These are phyloP conservation scores for Tetranychus urticae DNA, from an alignment of 1,140 invertebrate species.

Conservation along the genomic window DNA sequence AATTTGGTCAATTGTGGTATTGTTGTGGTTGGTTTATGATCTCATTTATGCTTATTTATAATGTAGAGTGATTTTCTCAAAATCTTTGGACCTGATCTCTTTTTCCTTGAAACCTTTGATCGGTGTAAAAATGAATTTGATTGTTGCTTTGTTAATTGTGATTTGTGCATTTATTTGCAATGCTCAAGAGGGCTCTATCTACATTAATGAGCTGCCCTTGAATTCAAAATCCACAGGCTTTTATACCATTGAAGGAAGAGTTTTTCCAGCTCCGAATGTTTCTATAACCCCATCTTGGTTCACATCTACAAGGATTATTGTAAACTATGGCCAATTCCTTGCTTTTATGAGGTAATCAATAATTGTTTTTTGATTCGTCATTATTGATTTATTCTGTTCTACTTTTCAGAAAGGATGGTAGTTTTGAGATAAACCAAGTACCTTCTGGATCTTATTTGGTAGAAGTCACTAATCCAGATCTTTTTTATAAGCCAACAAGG, in stretches of 20 bases:
- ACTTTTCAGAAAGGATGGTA: conserved; percentile 52
- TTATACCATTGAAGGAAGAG: conserved; percentile 50
- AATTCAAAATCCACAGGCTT: too few species aligned
- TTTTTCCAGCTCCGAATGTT: conserved; percentile 37
- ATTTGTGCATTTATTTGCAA: too few species aligned
- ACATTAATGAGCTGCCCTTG: too few species aligned
- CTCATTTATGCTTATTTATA: too few species aligned
- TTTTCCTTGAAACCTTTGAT: too few species aligned
- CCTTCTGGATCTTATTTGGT: conserved; percentile 83
- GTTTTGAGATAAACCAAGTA: conserved; percentile 64
- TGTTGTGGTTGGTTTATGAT: too few species aligned
- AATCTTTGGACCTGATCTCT: too few species aligned
- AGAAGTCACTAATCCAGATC: conserved; percentile 72
- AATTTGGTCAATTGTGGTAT: too few species aligned
- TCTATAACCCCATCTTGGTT: conserved; percentile 38
- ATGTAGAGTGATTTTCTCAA: too few species aligned
- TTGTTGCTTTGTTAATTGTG: too few species aligned
- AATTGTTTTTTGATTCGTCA: conserved; percentile 1
- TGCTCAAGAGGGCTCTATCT: too few species aligned
- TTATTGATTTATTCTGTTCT: neutral
- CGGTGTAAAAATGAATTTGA: too few species aligned
- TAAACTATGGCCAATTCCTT: conserved; percentile 63
- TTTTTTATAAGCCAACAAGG: conserved; percentile 65
- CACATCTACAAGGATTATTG: conserved; percentile 45
- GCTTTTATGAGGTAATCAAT: conserved; percentile 43